Base-by-base conservation (phyloP, 2,888 invertebrate species). In the Drepana falcataria region DNA sequence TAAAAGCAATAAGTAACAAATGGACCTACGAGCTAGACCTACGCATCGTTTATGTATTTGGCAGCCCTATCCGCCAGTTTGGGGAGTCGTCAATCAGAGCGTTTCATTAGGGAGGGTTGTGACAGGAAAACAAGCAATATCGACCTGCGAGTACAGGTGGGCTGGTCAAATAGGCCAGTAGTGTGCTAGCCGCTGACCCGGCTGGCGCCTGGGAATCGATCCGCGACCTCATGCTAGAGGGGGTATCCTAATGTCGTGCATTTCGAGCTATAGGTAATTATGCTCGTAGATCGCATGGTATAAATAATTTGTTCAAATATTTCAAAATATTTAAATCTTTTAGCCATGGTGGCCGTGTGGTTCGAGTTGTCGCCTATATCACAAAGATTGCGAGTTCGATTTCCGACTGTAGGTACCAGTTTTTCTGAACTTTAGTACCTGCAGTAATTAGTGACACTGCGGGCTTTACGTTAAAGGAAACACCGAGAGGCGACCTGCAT, bases 151-250 rank as follows among this genome's bases (percentile, higher is more conserved):
- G 9, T 44, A 44, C 44, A 44, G 44, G 44, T 44, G 9, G 9
- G 2, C 7, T 40, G 40, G 44, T 44, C 44, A 44, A 44, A 44
- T 9, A 44, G 7, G 44, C 44, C 44, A 61, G 60, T 68, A 48
- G 51, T 53, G 48, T 55, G 57, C 59, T 64, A 59, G 60, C 48
- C 65, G 69, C 63, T 77, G 79, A 82, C 81, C 81, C 68, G 78
- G 81, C 75, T 74, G 81, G 71, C 70, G 75, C 69, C 73, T 63
- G 62, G 59, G 63, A 66, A 81, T 81, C 81, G 81, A 81, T 81
- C 77, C 71, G 52, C 49, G 48, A 58, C 59, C 53, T 55, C 56
- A 49, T 55, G 60, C 60, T 40, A 34, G 21, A 21, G 21, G 21
- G 21, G 21, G 59, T 51, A 52, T 58, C 52, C 60, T 54, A 57